phyloP scores from a whole-genome alignment of 2,797 vertebrate species.

The Emys orbicularis region DNA sequence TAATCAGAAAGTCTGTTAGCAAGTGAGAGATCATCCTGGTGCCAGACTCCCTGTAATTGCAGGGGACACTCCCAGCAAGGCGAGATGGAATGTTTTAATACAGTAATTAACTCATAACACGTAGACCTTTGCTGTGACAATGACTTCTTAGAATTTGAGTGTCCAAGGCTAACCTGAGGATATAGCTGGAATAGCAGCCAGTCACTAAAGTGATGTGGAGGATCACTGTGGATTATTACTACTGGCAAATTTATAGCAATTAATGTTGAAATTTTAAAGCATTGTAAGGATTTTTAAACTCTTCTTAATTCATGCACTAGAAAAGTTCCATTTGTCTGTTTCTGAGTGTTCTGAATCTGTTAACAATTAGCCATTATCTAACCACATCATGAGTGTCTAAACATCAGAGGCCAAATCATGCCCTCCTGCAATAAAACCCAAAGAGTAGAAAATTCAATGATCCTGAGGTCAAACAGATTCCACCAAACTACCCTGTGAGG shows the following conservation, averaged over 20 bases:
- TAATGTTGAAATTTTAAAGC: not conserved
- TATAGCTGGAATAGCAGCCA: fast-evolving
- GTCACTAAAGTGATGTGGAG: fast-evolving
- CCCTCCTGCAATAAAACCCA: not conserved
- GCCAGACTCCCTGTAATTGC: fast-evolving
- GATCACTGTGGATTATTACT: not conserved
- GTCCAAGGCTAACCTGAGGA: not conserved
- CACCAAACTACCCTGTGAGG: fast-evolving
- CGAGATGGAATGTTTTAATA: fast-evolving
- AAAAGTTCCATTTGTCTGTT: not conserved
- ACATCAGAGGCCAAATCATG: fast-evolving
- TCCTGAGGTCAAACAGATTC: fast-evolving
- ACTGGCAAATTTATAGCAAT: fast-evolving
- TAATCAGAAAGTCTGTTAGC: not conserved
- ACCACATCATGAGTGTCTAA: fast-evolving
- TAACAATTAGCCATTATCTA: not conserved
- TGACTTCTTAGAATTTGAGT: not conserved
- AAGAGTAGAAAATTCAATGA: fast-evolving
- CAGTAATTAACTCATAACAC: fast-evolving
- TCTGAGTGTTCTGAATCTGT: not conserved
- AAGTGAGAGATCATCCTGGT: fast-evolving
- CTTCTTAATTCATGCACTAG: fast-evolving
- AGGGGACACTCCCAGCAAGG: not conserved
- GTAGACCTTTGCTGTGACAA: not conserved
- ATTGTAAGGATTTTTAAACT: not conserved